Evolutionary conservation across 1,140 invertebrate species (phyloP).

Genomic region (Panagrolaimus sp.): DNA sequence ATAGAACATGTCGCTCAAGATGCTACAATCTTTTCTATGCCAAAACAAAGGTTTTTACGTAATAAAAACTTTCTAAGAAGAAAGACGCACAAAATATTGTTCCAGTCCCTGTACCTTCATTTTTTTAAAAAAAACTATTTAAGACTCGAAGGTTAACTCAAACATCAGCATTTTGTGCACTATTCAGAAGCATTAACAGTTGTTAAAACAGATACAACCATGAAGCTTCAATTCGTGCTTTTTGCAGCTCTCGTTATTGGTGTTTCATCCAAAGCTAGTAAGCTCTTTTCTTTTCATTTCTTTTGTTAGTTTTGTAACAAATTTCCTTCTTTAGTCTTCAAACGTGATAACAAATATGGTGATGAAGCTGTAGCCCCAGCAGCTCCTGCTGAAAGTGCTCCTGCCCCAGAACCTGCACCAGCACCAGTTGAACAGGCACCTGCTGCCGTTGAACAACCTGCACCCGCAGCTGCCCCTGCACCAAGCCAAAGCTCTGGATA

Average conservation of each 20-base stretch:
- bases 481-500: background rate
- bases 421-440: constrained; percentile 7
- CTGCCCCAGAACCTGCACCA: background rate
- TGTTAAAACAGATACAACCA: background rate
- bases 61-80: background rate
- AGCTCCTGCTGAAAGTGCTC: background rate
- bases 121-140: constrained; percentile 9
- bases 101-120: constrained; percentile 2
- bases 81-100: constrained; percentile 9
- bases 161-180: constrained; percentile 1
- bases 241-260: constrained; percentile 1
- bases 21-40: too few species aligned
- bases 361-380: constrained; percentile 2
- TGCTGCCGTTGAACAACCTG: background rate
- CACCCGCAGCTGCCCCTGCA: background rate
- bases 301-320: background rate
- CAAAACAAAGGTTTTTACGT: background rate
- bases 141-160: background rate
- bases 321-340: background rate
- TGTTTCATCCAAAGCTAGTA: constrained; percentile 6
- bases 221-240: constrained; percentile 10
- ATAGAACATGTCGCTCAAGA: background rate
- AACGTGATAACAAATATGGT: constrained; percentile 9
- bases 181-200: background rate
- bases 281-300: background rate